Conservation (phyloP, 2,797 vertebrate genomes). For the Chelonia mydas region DNA sequence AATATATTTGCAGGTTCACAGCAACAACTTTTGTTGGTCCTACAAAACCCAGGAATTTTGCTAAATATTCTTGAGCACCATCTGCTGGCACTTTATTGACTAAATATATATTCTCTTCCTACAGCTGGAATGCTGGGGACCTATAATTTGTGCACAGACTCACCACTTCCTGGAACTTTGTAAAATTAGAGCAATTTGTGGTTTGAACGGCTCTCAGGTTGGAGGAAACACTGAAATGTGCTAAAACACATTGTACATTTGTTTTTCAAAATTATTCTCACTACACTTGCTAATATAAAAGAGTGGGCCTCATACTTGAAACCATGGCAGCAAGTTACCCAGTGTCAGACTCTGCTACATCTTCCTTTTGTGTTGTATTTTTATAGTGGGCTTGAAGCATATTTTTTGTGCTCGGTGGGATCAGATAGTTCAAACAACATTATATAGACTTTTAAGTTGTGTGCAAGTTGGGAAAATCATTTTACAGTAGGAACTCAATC, state of each 20-base stretch:
- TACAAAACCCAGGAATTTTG: not conserved
- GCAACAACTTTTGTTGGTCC: not conserved
- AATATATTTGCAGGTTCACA: not conserved
- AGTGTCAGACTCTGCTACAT: not conserved
- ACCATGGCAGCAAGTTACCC: not conserved
- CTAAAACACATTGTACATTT: not conserved
- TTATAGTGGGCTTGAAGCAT: not conserved
- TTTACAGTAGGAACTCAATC: not conserved
- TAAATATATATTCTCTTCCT: not conserved
- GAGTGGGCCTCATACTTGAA: not conserved
- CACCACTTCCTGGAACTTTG: not conserved
- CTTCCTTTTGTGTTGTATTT: constrained; percentile 5
- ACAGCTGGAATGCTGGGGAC: not conserved
- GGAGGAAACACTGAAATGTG: rapidly evolving
- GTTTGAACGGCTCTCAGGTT: not conserved
- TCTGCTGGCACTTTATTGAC: not conserved
- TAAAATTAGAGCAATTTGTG: not conserved
- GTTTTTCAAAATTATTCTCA: not conserved
- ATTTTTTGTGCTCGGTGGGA: not conserved
- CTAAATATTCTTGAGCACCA: not conserved
- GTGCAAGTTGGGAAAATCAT: not conserved
- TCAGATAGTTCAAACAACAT: not conserved
- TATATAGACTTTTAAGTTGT: not conserved
- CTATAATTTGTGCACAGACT: not conserved
- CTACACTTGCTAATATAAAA: not conserved